Evolutionary conservation across 2,797 vertebrate genomes (phyloP).

Genomic region (Tangara arthus): DNA sequence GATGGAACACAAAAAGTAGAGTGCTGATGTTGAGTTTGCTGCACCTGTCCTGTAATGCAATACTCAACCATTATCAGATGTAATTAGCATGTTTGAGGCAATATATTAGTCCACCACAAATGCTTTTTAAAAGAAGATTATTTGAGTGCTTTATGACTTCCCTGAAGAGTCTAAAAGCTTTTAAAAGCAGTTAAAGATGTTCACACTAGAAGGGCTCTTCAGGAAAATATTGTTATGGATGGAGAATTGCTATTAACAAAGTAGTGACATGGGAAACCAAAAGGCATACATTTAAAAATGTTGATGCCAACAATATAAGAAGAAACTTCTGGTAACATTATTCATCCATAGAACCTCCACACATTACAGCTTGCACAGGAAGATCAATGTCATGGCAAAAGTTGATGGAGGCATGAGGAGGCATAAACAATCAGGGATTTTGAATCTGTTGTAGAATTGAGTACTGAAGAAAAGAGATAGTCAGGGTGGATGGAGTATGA

Average conservation of each 20-base stretch:
- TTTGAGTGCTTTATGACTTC: neutral
- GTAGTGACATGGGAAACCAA: neutral
- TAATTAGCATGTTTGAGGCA: constrained; percentile 11
- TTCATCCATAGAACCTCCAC: neutral
- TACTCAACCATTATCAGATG: neutral
- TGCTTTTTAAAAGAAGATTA: constrained; percentile 15
- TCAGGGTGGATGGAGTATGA: neutral
- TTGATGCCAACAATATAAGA: neutral
- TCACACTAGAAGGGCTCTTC: neutral
- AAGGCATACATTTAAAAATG: neutral
- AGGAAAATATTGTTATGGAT: neutral
- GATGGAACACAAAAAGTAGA: neutral
- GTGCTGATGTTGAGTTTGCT: neutral
- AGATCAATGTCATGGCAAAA: neutral
- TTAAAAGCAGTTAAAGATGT: neutral
- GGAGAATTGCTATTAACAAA: neutral
- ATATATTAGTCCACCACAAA: constrained; percentile 27
- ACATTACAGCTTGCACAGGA: neutral
- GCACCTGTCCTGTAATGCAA: neutral
- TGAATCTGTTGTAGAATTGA: neutral
- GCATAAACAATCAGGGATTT: neutral
- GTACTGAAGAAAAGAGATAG: neutral
- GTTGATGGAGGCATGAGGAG: neutral
- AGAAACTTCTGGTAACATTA: neutral
- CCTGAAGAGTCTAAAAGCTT: constrained; percentile 21